phyloP scores from a whole-genome alignment of 2,113 vertebrate genomes.

The Dendropsophus ebraccatus region DNA sequence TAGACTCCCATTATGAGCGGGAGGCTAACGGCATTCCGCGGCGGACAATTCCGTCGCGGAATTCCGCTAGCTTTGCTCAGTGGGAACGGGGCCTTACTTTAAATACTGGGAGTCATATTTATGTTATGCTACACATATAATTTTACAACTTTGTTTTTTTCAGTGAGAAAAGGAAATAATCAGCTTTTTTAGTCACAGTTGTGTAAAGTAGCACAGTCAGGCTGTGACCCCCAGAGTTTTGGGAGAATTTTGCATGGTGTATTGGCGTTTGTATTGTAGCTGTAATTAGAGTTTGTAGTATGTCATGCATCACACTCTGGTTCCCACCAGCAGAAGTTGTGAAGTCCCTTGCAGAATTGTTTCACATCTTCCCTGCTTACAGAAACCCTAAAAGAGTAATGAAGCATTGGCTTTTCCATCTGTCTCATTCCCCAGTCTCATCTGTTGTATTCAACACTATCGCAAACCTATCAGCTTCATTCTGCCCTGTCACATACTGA shows the following conservation, averaged over 20 bases:
- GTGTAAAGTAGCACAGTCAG: neutral
- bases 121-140: neutral
- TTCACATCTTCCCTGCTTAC: slow-evolving; percentile 6
- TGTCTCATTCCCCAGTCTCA: slow-evolving; percentile 8
- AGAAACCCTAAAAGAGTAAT: neutral
- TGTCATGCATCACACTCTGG: neutral
- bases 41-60: too few species aligned
- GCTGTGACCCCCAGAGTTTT: neutral
- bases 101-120: neutral
- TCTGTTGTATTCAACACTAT: neutral
- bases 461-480: neutral
- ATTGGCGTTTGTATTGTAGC: neutral
- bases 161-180: neutral
- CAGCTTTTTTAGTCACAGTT: neutral
- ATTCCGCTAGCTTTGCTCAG: too few species aligned
- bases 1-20: too few species aligned
- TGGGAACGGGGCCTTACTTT: neutral
- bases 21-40: too few species aligned
- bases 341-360: neutral
- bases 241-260: neutral
- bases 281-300: neutral
- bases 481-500: neutral
- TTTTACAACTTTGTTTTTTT: neutral
- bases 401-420: neutral
- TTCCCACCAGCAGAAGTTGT: neutral